These are phyloP conservation scores for Etheostoma spectabile DNA, from an alignment of 2,113 vertebrate genomes.

Conservation along the genomic window DNA sequence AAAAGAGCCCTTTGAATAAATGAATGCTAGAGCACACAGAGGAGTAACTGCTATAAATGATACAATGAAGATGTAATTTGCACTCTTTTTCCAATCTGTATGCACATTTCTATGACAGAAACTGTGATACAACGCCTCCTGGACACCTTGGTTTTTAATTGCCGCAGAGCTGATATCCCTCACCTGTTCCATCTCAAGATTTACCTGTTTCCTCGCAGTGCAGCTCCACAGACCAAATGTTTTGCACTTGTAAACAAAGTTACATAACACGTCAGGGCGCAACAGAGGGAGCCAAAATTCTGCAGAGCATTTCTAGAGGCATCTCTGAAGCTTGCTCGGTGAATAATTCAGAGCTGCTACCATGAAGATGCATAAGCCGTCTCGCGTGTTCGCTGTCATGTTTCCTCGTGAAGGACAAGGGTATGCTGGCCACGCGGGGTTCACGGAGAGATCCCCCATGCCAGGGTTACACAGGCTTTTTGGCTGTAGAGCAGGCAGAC, in stretches of 20 bases:
- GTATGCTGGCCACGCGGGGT: not conserved
- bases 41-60: constrained; percentile 30
- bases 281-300: constrained; percentile 7
- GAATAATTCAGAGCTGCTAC: constrained; percentile 55
- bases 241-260: constrained; percentile 50
- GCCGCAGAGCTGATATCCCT: not conserved
- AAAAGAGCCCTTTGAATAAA: constrained; percentile 48
- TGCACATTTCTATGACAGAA: not conserved
- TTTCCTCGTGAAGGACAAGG: constrained; percentile 44
- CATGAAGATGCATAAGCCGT: constrained; percentile 23
- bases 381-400: constrained; percentile 48
- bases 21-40: constrained; percentile 13
- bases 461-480: constrained; percentile 24
- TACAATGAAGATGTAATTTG: constrained; percentile 3
- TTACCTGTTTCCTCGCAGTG: constrained; percentile 25
- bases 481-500: constrained; percentile 34
- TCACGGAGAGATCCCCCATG: constrained; percentile 21
- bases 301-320: constrained; percentile 42
- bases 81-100: constrained; percentile 31
- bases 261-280: constrained; percentile 37
- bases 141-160: not conserved
- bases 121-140: not conserved
- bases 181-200: constrained; percentile 27
- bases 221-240: constrained; percentile 19
- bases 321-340: constrained; percentile 33